These are phyloP conservation scores for Pachliopta kotzebuea DNA, from an alignment of 2,888 invertebrate species.

Conservation along the genomic window DNA sequence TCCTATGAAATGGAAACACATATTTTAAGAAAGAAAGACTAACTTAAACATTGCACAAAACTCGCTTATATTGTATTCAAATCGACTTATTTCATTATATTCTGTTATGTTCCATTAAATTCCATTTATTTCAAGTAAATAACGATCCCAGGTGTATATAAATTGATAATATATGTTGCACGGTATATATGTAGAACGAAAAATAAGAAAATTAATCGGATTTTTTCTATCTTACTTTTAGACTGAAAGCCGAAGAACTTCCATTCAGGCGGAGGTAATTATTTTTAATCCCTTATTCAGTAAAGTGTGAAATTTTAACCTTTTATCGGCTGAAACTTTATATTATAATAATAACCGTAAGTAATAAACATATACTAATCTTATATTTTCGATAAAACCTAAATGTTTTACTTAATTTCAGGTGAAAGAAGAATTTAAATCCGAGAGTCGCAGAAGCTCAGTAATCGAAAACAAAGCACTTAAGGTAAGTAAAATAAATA, in stretches of 20 bases:
- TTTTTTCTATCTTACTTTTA: slow-evolving; percentile 29
- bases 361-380: not conserved
- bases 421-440: slow-evolving; percentile 57
- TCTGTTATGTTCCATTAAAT: not conserved
- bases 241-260: slow-evolving; percentile 45
- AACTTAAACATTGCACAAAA: slow-evolving; percentile 20
- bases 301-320: no score
- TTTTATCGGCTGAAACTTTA: no score
- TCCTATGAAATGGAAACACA: not conserved
- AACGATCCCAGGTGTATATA: slow-evolving; percentile 2
- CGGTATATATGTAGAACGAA: not conserved
- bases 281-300: slow-evolving; percentile 9
- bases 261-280: slow-evolving; percentile 43
- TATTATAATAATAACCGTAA: no score
- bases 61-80: not conserved
- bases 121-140: slow-evolving; percentile 9
- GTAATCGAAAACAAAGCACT: slow-evolving; percentile 62
- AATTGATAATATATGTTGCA: slow-evolving; percentile 6
- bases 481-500: slow-evolving; percentile 49
- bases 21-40: not conserved
- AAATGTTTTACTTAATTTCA: slow-evolving; percentile 34
- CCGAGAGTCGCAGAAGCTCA: slow-evolving; percentile 69
- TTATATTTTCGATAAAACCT: not conserved
- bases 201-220: not conserved
- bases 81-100: not conserved